Base-by-base conservation (phyloP, 2,888 invertebrate species). In the Andrena dorsata region DNA sequence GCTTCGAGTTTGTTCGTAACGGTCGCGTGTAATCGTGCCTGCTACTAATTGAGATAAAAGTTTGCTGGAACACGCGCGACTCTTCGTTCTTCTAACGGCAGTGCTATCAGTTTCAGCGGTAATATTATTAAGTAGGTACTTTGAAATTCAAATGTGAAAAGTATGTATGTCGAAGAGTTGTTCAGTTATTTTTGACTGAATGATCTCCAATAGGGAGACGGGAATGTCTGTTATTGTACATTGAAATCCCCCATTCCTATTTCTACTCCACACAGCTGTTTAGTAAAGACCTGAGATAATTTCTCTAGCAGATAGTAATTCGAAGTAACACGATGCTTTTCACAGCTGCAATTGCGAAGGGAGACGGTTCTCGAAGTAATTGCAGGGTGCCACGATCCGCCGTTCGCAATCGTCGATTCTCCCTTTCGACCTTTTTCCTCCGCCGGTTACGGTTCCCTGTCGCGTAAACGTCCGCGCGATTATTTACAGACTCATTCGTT, bases 401-500 rank as follows among this genome's bases (percentile, higher is more conserved):
- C 4, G 30, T 49, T 47, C 35, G 32, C 58, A 60, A 58, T 58
- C 58, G 28, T 65, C 53, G 47, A 73, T 77, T 51, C 51, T 61
- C 23, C 26, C 51, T 10, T 20, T 5, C 30, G 41, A 41, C 41
- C 23, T 10, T 49, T 71, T 61, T 28, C 60, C 60, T 47, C 51
- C 60, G 47, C n/a, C 66, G 20, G 41, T 28, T 23, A 51, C 32
- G 20, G 26, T 23, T 13, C 32, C 35, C n/a, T 13, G 35, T 71
- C 66, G 66, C 49, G 61, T 66, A 71, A 71, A 68, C 51, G 77
- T 66, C 77, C 53, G 26, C 7, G 66, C 26, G 72, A 80, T 77
- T 80, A 71, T 77, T 77, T 77, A 77, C 77, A 49, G 71, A 26
- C 63, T 56, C 47, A 66, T 66, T 80, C n/a, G 60, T 72, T 16